Evolutionary conservation across 2,888 invertebrate genomes (phyloP), one percentile per base, ranked within the genome.

Genomic region (Asteroscopus sphinx): DNA sequence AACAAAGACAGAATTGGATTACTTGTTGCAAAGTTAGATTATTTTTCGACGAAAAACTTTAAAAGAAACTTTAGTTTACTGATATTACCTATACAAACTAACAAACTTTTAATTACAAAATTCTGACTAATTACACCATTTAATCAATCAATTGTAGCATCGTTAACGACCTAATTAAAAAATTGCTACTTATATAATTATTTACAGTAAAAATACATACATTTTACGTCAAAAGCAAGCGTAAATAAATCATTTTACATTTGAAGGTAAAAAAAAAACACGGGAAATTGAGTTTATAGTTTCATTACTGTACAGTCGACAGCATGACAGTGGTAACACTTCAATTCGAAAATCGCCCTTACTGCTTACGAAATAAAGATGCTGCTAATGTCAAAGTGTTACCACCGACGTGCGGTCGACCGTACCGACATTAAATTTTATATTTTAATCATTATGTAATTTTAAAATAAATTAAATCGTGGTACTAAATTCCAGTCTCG

Each of bases 171-270:
- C 9, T 28, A 28, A 1, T 28, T 6, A 28, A 28, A 28, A 28
- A 9, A 26, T 8, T 9, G 3, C 11, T 37, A 15, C 3, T 9
- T 0, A 32, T 26, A 15, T n/a, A 54, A 46, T 41, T 74, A 76
- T 64, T 57, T 65, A 70, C 61, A 73, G 15, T 32, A 46, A 41
- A 60, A 63, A 51, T 46, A 66, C 48, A 68, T 25, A 17, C 28
- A 67, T 42, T 49, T 74, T 54, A 68, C 57, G 58, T 33, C 45
- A 36, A 73, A 74, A 68, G 65, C 73, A 59, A 58, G 65, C 58
- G 7, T 48, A 45, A 21, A 21, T 21, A 21, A 21, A 21, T 3
- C 4, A 21, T 21, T 21, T n/a, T n/a, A n/a, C n/a, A n/a, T n/a
- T n/a, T n/a, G n/a, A n/a, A n/a, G n/a, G n/a, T n/a, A n/a, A n/a